Evolutionary conservation across 2,888 invertebrate genomes (phyloP).

Genomic region (Eupithecia subfuscata): DNA sequence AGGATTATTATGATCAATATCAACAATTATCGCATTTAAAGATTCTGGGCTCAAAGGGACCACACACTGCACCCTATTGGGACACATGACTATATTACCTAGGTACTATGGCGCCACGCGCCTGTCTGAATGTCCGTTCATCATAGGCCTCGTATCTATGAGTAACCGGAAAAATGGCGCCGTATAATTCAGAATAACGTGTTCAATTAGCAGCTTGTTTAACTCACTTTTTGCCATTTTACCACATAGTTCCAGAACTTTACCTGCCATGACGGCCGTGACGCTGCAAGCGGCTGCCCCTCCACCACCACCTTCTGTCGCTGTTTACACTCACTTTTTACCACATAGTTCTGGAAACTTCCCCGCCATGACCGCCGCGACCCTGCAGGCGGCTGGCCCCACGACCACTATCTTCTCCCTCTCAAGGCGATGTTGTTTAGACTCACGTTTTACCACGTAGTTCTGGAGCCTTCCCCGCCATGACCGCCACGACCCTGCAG

Average conservation of each 20-base stretch:
- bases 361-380: constrained; percentile 91
- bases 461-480: constrained; percentile 89
- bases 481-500: constrained; percentile 89
- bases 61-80: no score
- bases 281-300: constrained; percentile 90
- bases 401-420: constrained; percentile 92
- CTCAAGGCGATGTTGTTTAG: constrained; percentile 86
- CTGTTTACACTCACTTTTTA: constrained; percentile 71
- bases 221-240: constrained; percentile 87
- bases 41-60: no score
- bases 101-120: no score
- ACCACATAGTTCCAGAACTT: constrained; percentile 68
- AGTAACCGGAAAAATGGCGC: no score
- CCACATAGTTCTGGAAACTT: constrained; percentile 87
- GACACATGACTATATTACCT: no score
- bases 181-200: no score
- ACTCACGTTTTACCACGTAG: constrained; percentile 71
- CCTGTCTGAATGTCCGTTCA: no score
- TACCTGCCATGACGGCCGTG: constrained; percentile 90
- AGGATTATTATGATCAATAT: not conserved
- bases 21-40: no score
- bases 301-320: constrained; percentile 91
- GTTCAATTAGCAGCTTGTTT: not conserved
- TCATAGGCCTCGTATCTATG: no score
- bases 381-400: constrained; percentile 90